These are phyloP conservation scores for Andrena fulva DNA, from an alignment of 2,888 invertebrate genomes.

Conservation along the genomic window DNA sequence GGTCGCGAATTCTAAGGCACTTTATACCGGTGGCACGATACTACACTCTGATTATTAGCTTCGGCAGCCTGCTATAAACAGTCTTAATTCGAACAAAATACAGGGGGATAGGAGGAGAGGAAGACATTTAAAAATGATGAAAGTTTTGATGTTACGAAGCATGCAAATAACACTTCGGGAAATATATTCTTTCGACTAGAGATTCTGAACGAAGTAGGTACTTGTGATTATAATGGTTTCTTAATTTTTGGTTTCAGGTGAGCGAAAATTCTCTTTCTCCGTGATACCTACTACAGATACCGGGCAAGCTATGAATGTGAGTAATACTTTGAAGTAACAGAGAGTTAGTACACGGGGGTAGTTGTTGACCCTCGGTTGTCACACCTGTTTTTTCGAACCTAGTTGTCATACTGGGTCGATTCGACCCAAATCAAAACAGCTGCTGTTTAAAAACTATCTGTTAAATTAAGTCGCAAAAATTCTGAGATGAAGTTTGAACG, in stretches of 20 bases:
- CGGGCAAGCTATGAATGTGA: not conserved
- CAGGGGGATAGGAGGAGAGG: not conserved
- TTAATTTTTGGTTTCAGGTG: conserved; percentile 32
- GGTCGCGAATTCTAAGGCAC: not conserved
- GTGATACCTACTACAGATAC: not conserved
- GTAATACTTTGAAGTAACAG: not conserved
- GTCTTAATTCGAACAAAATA: not conserved
- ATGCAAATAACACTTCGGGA: too few relatives aligned
- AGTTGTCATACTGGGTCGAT: too few relatives aligned
- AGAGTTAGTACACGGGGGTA: too few relatives aligned
- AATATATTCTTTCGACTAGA: too few relatives aligned
- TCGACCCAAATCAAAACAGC: too few relatives aligned
- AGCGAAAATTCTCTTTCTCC: not conserved
- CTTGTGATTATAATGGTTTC: not conserved
- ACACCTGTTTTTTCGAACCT: too few relatives aligned
- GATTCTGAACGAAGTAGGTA: too few relatives aligned
- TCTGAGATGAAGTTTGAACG: too few relatives aligned
- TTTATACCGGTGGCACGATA: conserved; percentile 11
- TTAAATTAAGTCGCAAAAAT: too few relatives aligned
- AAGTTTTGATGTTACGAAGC: not conserved
- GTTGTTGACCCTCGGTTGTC: too few relatives aligned
- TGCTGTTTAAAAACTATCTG: too few relatives aligned
- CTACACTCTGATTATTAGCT: not conserved
- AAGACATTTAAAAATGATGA: not conserved
- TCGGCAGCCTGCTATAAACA: not conserved